Base-by-base conservation (phyloP, 2,888 invertebrate species). In the Philonicus albiceps region DNA sequence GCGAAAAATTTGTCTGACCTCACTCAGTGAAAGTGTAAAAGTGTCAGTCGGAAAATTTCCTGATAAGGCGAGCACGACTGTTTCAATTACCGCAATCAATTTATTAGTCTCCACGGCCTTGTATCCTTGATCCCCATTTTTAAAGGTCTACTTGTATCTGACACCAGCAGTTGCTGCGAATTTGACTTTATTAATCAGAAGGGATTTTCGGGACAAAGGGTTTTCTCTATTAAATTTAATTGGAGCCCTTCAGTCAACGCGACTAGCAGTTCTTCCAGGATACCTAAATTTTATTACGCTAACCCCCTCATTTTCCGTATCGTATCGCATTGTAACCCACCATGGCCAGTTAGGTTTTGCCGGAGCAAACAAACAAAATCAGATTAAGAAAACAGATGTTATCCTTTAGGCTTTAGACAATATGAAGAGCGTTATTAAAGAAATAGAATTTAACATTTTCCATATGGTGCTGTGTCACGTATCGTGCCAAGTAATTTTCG, bases 141-240 rank as follows among this genome's bases (percentile, higher is more conserved):
- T 37, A 76, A n/a, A 40, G 22, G 22, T 40, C 22, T 1, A 22
- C 7, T 76, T 37, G 76, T 76, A 76, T 76, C 76, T 40, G 40
- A 76, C 37, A 76, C 40, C 76, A 76, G 76, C 76, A 37, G 76
- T 76, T 76, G 74, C 76, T 40, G 40, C 34, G 76, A 40, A 40
- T 40, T 76, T 76, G 76, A 40, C 19, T 76, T 76, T 76, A 40
- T 40, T 76, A 76, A 76, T 76, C 34, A 76, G 76, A 40, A 76
- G 34, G 76, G 37, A 76, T 2, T 40, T 7, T 34, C 8, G 40
- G 76, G 76, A 76, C 76, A 76, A 76, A 76, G 37, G 34, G 76
- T 76, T 76, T n/a, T 76, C 40, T 8, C 76, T 76, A 76, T 76
- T 76, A 76, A 76, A 76, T 37, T 76, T 76, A 76, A 76, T 76